Evolutionary conservation across 2,113 vertebrate species (phyloP), one percentile per base, ranked within the genome.

Genomic region (Nibea coibor): DNA sequence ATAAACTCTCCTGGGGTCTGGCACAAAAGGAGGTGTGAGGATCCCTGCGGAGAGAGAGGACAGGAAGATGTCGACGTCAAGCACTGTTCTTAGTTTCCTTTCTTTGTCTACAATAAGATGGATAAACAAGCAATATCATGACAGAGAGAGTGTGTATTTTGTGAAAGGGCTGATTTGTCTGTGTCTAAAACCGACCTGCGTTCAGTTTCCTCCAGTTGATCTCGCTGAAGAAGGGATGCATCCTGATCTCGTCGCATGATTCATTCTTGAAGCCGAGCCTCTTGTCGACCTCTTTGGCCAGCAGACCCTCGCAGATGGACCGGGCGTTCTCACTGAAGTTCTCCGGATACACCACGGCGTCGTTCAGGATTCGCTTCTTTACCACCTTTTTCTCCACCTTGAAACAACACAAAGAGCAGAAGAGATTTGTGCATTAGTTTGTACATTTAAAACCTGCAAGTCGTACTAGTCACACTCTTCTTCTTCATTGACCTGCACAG

Each of bases 1-100:
- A 1, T 98, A 97, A 48, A 97, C 97, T 0, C 95, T 96, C 78
- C 92, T 96, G 9, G 97, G 94, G 92, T 97, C 95, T 0, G 97
- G 97, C 22, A 95, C 82, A 7, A 98, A 98, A 0, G 97, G 97
- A 0, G 97, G 96, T 0, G 86, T 20, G 9, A 96, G 93, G 72
- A 96, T 95, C 42, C 95, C 95, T 96, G 84, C 63, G n/a, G 53
- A 73, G 75, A 69, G 26, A 24, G 4, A 48, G 31, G 31, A 67
- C 10, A 47, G 19, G 16, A 31, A 17, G 54, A 22, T 1, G 12
- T 1, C 8, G 12, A 68, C 0, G 8, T 71, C 20, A 57, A n/a
- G 5, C 11, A 45, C 31, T 26, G 17, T 19, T 14, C 11, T 11
- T 12, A 26, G n/a, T 20, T 63, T 6, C n/a, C 4, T 24, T 1